Base-by-base conservation (phyloP, 1,140 invertebrate species). In the Brachionus calyciflorus region DNA sequence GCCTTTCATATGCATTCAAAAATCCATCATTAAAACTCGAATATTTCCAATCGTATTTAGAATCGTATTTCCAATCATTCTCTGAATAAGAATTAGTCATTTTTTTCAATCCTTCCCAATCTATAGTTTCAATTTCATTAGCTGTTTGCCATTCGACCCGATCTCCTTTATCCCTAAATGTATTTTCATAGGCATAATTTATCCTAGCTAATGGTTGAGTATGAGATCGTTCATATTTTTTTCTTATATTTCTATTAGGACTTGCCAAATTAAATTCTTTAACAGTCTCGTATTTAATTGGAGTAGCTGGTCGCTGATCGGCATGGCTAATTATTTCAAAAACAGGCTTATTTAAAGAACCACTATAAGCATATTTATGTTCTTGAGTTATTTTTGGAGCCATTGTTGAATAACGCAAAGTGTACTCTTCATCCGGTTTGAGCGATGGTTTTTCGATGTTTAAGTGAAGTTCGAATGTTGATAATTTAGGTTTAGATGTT, bases 241-340 rank as follows among this genome's bases (percentile, higher is more conserved):
- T 60, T 28, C 55, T 33, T n/a, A 60, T 60, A 33, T 60, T 33
- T 3, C 55, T 33, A 21, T 60, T 60, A 3, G 55, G 28, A 17
- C 19, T 60, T 12, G 33, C 55, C 40, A 70, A 24, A 10, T 44
- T 48, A 9, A 70, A 70, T 17, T 48, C 44, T 30, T 70, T 70
- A 0, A 40, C 69, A 12, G 30, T 40, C 51, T 73, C 69, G 21
- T 51, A 73, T 49, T 53, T 51, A 19, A 73, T 19, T 12, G 69
- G 69, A 3, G 69, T 73, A 7, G 69, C 21, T 30, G 46, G 51
- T 73, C 69, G 33, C 14, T 73, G 46, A 24, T 73, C 69, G 2
- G 69, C 69, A 51, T 73, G 69, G 69, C 69, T 73, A 21, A 73
- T 55, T 30, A 73, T 73, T 17, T 73, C 69, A 40, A 73, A 51